These are phyloP conservation scores for Scleropages formosus DNA, from an alignment of 2,797 vertebrate species.

Conservation along the genomic window DNA sequence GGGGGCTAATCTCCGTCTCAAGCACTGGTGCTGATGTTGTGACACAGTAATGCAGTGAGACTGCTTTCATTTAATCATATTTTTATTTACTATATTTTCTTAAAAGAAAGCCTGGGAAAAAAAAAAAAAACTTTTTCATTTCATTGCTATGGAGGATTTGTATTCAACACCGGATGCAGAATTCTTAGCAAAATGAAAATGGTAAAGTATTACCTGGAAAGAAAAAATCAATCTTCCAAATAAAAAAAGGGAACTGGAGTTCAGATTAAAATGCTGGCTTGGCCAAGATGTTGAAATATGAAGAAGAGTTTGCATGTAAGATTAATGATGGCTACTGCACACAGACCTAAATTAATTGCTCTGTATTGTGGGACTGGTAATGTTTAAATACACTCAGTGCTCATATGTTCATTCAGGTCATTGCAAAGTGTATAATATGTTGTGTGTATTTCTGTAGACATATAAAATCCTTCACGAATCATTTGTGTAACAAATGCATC, in stretches of 20 bases:
- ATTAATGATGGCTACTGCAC: conserved; percentile 66
- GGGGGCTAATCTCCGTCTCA: neutral
- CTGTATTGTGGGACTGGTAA: conserved; percentile 4
- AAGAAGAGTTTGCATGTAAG: conserved; percentile 69
- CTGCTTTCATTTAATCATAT: conserved; percentile 53
- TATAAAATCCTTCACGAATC: neutral
- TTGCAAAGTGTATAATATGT: conserved; percentile 9
- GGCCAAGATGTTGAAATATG: conserved; percentile 67
- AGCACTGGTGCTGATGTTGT: conserved; percentile 27
- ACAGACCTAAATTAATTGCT: conserved; percentile 39
- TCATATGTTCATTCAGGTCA: neutral
- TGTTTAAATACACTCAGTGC: neutral
- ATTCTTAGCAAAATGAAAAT: conserved; percentile 75
- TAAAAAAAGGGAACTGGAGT: conserved; percentile 60
- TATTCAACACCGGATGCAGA: conserved; percentile 51
- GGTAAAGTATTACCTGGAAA: conserved; percentile 69
- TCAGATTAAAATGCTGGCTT: conserved; percentile 74
- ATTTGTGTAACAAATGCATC: too few species aligned
- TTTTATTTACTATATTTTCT: conserved; percentile 59
- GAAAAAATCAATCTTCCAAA: conserved; percentile 68
- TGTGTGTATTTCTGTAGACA: conserved; percentile 1
- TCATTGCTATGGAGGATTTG: conserved; percentile 44
- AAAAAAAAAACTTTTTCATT: conserved; percentile 51
- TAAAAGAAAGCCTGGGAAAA: conserved; percentile 21
- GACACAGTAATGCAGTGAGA: conserved; percentile 33